A percentile compares a stretch with the other conserved stretches of the same genome.
These are phyloP conservation scores for Peromyscus californicus DNA, from an alignment of 2,113 vertebrate genomes.

Conservation along the genomic window DNA sequence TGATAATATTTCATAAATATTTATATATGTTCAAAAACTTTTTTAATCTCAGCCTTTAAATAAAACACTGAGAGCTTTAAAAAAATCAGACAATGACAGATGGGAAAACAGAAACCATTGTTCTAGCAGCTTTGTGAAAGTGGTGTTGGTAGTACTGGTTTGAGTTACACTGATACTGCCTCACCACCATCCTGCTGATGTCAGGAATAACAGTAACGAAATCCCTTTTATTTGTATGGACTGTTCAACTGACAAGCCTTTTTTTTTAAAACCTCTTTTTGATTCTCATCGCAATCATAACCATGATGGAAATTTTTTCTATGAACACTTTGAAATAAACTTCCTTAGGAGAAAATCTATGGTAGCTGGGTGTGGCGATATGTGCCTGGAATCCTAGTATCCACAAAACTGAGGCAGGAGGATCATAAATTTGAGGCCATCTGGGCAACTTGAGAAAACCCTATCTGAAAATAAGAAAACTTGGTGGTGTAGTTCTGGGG, in stretches of 20 bases:
- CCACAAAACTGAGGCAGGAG: not conserved
- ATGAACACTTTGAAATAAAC: not conserved
- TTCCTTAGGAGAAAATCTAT: constrained; percentile 21
- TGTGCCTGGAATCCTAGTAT: not conserved
- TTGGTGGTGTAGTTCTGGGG: not conserved
- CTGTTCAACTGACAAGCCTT: not conserved
- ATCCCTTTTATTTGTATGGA: not conserved
- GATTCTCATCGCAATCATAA: not conserved
- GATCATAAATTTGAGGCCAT: not conserved
- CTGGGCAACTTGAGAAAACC: not conserved
- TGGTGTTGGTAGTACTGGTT: not conserved
- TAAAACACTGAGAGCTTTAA: constrained; percentile 61
- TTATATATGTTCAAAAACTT: constrained; percentile 67
- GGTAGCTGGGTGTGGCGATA: not conserved
- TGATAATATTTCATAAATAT: constrained; percentile 79
- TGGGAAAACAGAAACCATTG: constrained; percentile 27
- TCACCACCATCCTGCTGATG: not conserved
- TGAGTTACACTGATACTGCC: not conserved
- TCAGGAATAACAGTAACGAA: not conserved
- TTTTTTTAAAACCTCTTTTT: constrained; percentile 50
- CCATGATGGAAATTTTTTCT: constrained; percentile 24
- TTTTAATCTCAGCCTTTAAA: constrained; percentile 59
- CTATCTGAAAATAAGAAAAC: not conserved
- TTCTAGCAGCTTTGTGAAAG: not conserved
- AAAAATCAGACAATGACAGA: not conserved